Base-by-base conservation (phyloP, 2,797 vertebrate species). In the Sebastes miniatus region DNA sequence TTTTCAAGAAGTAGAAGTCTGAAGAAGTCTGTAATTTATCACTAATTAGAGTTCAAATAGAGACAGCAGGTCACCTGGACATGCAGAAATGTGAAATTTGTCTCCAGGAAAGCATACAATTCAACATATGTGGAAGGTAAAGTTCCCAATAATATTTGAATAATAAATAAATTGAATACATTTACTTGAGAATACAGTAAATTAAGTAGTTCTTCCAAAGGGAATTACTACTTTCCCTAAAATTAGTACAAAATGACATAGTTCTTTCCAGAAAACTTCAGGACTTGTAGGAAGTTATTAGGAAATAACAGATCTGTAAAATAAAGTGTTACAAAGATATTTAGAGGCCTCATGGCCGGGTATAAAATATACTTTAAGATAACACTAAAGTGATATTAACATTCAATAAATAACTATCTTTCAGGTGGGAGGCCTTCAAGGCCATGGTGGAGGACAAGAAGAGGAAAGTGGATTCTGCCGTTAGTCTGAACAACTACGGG, bases 361-460 rank as follows among this genome's bases (percentile, higher is more conserved):
- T 68, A 16, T 34, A 12, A 59, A 66, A 36, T 3, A 22, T 16
- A 5, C 14, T 1, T 1, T 72, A 2, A 31, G n/a, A 32, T 69
- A 0, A 61, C 6, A 31, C 12, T 12, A 10, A 71, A 34, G 59
- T 47, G 47, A 43, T 32, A 20, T 12, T n/a, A 79, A 76, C 22
- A 14, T 70, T 34, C 1, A 62, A 59, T 56, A 10, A 57, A 69
- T 58, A 6, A 4, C 72, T 54, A 12, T 78, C 56, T 80, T 71
- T 77, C 93, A 99, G 99, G 89, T 99, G 99, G 99, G 93, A 95
- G 34, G 95, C 93, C 20, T 99, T 99, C 93, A 96, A 95, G 91
- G 92, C 93, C 24, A 96, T 98, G 96, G 97, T 97, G 66, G 95
- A 96, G 0, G 89, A 96, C 13, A 96, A 96, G 73, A 96, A 94